These are phyloP conservation scores for Eunapius fragilis DNA, from an alignment of 37 sponge, comb jelly and placozoan genomes.

Conservation along the genomic window DNA sequence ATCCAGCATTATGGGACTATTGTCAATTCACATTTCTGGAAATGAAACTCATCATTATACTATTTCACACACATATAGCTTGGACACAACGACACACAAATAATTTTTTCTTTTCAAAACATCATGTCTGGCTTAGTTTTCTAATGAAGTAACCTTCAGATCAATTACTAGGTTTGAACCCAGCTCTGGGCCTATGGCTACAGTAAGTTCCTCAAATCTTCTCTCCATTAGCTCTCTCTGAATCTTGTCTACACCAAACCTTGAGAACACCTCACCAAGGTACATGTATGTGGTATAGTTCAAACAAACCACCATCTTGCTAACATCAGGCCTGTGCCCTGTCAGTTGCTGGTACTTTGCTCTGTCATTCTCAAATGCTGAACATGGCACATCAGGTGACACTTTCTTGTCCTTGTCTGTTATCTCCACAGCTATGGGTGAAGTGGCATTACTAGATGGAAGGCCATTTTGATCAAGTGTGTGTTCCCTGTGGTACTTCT, in stretches of 20 bases:
- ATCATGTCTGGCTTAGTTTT: background rate
- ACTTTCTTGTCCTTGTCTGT: background rate
- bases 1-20: too few species aligned
- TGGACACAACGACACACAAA: background rate
- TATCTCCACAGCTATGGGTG: background rate
- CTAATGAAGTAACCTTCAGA: slow-evolving; percentile 28
- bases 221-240: slow-evolving; percentile 60
- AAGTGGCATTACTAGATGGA: background rate
- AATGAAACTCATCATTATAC: too few species aligned
- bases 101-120: background rate
- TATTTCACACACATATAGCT: too few species aligned
- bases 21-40: too few species aligned
- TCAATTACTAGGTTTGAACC: slow-evolving; percentile 58
- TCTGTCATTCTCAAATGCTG: slow-evolving; percentile 39
- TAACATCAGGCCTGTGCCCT: slow-evolving; percentile 21
- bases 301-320: slow-evolving; percentile 61
- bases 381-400: slow-evolving; percentile 10
- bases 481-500: slow-evolving; percentile 7
- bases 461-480: background rate
- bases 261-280: slow-evolving; percentile 49
- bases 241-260: background rate
- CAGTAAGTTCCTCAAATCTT: slow-evolving; percentile 47
- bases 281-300: slow-evolving; percentile 54
- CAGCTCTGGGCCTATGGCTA: slow-evolving; percentile 59
- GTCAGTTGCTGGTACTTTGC: slow-evolving; percentile 8